These are phyloP conservation scores for Phenacoccus solenopsis DNA, from an alignment of 1,140 invertebrate species.

Conservation along the genomic window DNA sequence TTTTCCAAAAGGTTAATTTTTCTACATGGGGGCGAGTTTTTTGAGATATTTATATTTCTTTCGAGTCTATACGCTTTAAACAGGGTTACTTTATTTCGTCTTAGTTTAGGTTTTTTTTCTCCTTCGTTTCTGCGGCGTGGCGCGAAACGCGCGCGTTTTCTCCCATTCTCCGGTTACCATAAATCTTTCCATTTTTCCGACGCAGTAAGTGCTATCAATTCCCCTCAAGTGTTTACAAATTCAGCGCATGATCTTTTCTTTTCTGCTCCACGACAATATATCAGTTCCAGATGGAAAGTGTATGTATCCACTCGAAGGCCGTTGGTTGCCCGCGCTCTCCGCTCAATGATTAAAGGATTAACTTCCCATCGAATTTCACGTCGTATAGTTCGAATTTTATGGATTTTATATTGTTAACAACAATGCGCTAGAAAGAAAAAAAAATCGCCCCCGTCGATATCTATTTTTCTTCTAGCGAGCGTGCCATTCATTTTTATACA, in stretches of 20 bases:
- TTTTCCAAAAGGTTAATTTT: too few relatives aligned
- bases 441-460: background rate
- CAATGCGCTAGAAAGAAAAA: too few relatives aligned
- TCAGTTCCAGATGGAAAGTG: background rate
- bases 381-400: background rate
- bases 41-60: background rate
- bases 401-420: background rate
- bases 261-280: background rate
- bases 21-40: background rate
- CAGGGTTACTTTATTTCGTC: background rate
- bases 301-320: background rate
- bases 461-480: background rate
- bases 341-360: background rate
- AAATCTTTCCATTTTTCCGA: slow-evolving; percentile 1
- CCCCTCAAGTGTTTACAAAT: slow-evolving; percentile 1
- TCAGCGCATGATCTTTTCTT: background rate
- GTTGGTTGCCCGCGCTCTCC: too few relatives aligned
- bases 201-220: background rate
- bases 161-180: background rate
- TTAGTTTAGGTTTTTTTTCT: background rate
- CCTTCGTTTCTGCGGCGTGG: background rate
- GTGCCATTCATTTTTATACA: too few relatives aligned
- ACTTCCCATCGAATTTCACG: background rate
- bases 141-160: too few relatives aligned
- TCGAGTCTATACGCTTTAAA: background rate